A percentile compares a stretch with the other conserved stretches of the same genome.
Evolutionary conservation across 30 jellyfish, hydroid and myxozoan genomes (phyloP).

Genomic region (Clytia hemisphaerica): DNA sequence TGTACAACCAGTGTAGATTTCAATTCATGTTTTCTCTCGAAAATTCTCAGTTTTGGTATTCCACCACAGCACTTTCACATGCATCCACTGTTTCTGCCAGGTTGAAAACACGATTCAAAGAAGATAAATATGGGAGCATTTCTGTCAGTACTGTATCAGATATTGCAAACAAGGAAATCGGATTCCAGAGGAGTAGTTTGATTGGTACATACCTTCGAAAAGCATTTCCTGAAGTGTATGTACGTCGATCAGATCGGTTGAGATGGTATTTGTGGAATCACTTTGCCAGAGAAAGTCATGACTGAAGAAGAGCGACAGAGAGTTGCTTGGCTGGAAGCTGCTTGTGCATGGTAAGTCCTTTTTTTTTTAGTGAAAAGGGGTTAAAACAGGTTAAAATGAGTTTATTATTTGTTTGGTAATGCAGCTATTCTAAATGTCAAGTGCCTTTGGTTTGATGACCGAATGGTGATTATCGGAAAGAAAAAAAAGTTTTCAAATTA

Average conservation of each 20-base stretch:
- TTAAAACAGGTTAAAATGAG: no score
- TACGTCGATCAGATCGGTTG: constrained; percentile 69
- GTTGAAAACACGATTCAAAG: constrained; percentile 1
- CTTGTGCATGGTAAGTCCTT: background rate
- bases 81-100: background rate
- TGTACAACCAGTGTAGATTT: no score
- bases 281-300: constrained; percentile 20
- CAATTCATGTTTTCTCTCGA: no score
- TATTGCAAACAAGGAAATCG: constrained; percentile 16
- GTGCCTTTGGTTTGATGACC: no score
- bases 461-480: no score
- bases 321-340: background rate
- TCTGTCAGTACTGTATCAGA: background rate
- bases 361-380: no score
- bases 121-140: background rate
- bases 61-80: no score
- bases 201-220: constrained; percentile 44
- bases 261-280: constrained; percentile 86
- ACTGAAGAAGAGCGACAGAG: background rate
- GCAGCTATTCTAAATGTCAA: no score
- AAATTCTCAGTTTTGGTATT: no score
- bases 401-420: no score
- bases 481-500: no score
- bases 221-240: constrained; percentile 64
- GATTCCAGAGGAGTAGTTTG: constrained; percentile 40